These are phyloP conservation scores for Columba janthina DNA, from an alignment of 2,113 vertebrate genomes.

Conservation along the genomic window DNA sequence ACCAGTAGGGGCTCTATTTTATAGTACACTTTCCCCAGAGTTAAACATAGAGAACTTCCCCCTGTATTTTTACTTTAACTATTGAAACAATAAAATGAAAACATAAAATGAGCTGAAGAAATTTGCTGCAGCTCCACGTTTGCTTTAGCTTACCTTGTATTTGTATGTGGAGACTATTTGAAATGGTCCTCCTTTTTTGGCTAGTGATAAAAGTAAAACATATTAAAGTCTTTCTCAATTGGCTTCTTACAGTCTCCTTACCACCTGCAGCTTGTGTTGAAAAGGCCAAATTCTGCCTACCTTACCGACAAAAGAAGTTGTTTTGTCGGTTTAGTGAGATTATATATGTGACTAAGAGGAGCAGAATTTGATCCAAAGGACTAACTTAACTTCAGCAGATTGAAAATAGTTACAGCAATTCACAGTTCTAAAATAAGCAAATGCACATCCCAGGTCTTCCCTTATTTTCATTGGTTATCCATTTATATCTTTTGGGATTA, in stretches of 20 bases:
- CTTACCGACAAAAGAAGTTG: not conserved
- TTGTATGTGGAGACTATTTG: not conserved
- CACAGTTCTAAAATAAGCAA: not conserved
- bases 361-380: not conserved
- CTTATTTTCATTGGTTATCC: not conserved
- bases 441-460: not conserved
- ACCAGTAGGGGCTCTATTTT: slow-evolving; percentile 43
- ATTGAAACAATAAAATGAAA: not conserved
- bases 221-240: not conserved
- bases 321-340: not conserved
- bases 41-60: not conserved
- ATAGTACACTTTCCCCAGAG: not conserved
- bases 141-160: not conserved
- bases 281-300: not conserved
- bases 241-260: not conserved
- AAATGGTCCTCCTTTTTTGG: not conserved
- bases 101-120: not conserved
- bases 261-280: not conserved
- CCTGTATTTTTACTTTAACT: not conserved
- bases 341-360: not conserved
- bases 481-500: not conserved
- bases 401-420: not conserved
- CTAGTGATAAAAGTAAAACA: not conserved
- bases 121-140: not conserved
- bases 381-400: not conserved